A percentile compares a stretch with the other conserved stretches of the same genome.
These are phyloP conservation scores for Augiades crinisus DNA, from an alignment of 2,888 invertebrate genomes.

Conservation along the genomic window DNA sequence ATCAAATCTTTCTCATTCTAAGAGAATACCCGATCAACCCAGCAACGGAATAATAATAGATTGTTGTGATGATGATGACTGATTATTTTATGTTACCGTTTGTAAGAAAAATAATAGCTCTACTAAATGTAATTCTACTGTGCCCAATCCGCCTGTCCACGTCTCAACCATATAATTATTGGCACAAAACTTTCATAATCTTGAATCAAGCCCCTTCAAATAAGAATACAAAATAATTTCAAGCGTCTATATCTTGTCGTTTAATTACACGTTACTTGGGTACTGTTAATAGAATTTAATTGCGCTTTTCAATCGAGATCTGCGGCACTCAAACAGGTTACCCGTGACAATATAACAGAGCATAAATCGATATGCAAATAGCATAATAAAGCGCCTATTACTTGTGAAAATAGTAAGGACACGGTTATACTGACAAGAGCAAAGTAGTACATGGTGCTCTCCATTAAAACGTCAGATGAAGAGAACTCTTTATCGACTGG, in stretches of 20 bases:
- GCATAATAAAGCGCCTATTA: constrained; percentile 24
- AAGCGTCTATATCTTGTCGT: constrained; percentile 58
- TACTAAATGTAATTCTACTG: constrained; percentile 22
- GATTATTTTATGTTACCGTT: too few relatives aligned
- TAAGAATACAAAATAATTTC: constrained; percentile 74
- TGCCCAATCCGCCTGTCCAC: constrained; percentile 36
- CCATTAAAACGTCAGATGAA: constrained; percentile 21
- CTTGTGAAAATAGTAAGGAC: constrained; percentile 23
- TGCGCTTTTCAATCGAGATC: constrained; percentile 46
- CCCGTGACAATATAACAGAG: constrained; percentile 25
- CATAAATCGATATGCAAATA: constrained; percentile 28
- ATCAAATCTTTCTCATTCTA: too few relatives aligned
- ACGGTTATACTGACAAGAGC: constrained; percentile 19
- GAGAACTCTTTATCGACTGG: constrained; percentile 19
- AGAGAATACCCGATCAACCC: too few relatives aligned
- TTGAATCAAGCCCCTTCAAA: constrained; percentile 49
- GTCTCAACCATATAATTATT: constrained; percentile 59
- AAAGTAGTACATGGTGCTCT: constrained; percentile 14
- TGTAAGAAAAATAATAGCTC: constrained; percentile 25
- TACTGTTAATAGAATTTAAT: constrained; percentile 76
- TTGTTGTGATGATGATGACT: too few relatives aligned
- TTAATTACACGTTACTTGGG: constrained; percentile 66
- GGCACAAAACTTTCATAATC: constrained; percentile 68
- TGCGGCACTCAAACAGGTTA: constrained; percentile 28
- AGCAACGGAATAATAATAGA: too few relatives aligned